Percentiles rank a stretch among this genome's conserved stretches.
Evolutionary conservation across 2,797 vertebrate genomes (phyloP).

Genomic region (Acropternis orthonyx): DNA sequence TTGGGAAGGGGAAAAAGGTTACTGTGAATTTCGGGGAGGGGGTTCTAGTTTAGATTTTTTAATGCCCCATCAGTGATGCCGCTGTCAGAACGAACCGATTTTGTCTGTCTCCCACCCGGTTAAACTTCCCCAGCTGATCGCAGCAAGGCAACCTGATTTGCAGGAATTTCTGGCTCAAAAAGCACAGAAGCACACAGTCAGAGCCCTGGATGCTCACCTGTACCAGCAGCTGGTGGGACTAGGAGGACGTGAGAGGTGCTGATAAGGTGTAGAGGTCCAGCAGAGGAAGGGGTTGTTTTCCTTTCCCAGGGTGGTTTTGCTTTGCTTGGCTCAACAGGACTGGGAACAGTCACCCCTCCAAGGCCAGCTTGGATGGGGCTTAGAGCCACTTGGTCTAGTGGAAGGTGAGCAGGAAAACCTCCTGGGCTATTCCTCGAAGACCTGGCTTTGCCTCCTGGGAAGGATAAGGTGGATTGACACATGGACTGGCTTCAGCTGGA

Average conservation of each 20-base stretch:
- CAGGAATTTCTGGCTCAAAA: neutral
- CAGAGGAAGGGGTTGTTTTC: neutral
- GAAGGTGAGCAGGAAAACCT: neutral
- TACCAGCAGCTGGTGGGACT: neutral
- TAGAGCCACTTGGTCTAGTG: neutral
- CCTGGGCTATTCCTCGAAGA: neutral
- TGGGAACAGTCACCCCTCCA: neutral
- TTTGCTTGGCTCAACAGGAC: neutral
- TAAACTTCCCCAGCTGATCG: neutral
- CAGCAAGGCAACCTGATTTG: neutral
- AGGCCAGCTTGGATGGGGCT: neutral
- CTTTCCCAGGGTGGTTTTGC: neutral
- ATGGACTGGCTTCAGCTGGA: neutral
- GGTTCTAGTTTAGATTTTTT: neutral
- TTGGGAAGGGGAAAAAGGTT: neutral
- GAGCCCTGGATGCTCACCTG: accelerated
- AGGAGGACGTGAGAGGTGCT: neutral
- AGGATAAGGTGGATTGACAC: neutral
- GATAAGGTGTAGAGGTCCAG: neutral
- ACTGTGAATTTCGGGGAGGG: too few relatives aligned
- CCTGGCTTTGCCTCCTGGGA: neutral
- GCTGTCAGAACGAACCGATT: neutral
- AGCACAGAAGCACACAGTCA: too few relatives aligned
- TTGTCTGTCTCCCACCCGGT: neutral
- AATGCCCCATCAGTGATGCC: neutral